These are phyloP conservation scores for Hormaphis cornu DNA, from an alignment of 1,140 invertebrate species.

Conservation along the genomic window DNA sequence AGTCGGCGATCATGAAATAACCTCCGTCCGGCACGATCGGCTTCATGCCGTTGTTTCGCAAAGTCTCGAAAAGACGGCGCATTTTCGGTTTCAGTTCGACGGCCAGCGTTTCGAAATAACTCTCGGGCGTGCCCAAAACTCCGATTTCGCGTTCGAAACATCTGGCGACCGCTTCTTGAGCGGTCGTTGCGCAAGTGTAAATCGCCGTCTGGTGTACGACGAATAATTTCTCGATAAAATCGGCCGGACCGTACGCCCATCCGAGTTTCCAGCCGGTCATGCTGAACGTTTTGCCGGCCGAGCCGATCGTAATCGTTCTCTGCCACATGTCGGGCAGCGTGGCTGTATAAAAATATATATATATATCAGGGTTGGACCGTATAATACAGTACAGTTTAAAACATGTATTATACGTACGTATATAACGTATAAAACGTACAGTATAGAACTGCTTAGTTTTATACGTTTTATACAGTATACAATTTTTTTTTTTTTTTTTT, in stretches of 20 bases:
- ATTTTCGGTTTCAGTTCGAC: conserved; percentile 72
- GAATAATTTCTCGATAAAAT: conserved; percentile 69
- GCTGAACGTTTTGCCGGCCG: conserved; percentile 95
- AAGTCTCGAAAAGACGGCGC: conserved; percentile 68
- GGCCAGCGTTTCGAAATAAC: conserved; percentile 74
- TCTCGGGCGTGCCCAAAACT: conserved; percentile 60
- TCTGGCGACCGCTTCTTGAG: conserved; percentile 79
- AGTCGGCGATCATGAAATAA: conserved; percentile 94
- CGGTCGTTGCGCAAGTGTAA: conserved; percentile 61
- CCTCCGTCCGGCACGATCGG: conserved; percentile 92
- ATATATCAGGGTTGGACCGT: background rate
- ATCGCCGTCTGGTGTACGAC: conserved; percentile 90
- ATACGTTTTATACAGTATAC: no score
- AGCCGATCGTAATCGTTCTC: conserved; percentile 91
- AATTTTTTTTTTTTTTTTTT: no score
- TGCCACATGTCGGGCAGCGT: conserved; percentile 95
- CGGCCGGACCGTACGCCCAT: conserved; percentile 86
- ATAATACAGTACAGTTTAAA: background rate
- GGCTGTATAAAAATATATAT: conserved; percentile 48
- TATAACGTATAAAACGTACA: background rate
- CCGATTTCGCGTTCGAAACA: conserved; percentile 79
- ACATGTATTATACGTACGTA: no score
- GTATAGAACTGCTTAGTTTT: no score
- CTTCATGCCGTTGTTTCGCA: conserved; percentile 72
- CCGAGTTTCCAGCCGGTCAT: conserved; percentile 96